Evolutionary conservation across 2,113 vertebrate species (phyloP), one percentile per base, ranked within the genome.

Genomic region (Calypte anna): DNA sequence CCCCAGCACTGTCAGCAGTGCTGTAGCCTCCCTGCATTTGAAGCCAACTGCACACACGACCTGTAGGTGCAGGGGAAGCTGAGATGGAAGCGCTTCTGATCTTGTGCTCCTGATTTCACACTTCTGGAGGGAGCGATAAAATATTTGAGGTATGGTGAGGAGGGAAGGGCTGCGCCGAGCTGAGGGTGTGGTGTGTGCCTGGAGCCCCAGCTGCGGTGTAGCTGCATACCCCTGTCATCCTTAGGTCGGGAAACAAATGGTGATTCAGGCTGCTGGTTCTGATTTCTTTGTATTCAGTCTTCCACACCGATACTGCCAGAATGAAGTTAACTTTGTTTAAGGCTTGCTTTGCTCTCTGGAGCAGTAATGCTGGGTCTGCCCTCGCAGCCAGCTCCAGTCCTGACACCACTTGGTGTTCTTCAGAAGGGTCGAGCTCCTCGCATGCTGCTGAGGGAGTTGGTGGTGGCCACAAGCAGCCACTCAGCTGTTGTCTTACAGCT

Each of bases 121-220:
- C 69, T 93, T 72, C 36, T 91, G 69, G 61, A 86, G 61, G 80
- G 76, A 67, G 76, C 4, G 7, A 89, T 88, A 76, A 95, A 93
- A 31, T 94, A 88, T 91, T 88, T 81, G 87, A 74, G 85, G 72
- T 92, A 88, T 91, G 83, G 83, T 64, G 76, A 55, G 66, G 85
- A 88, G 80, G 94, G 88, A 84, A 67, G 77, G 88, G 82, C 92
- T 12, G 68, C 62, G 88, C 68, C 0, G 9, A 58, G 87, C 12
- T 6, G 31, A 89, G 93, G 92, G 93, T 85, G 87, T 92, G 94
- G 94, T 72, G 13, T n/a, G 0, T 7, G 20, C 46, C 40, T 46
- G 30, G 79, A 2, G 14, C 44, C 67, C 95, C 82, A 91, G 86
- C 93, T 91, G 94, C 19, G 24, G 72, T 85, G 63, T 62, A 78